Conservation (phyloP, 1,140 invertebrate genomes). For the Atta texana region DNA sequence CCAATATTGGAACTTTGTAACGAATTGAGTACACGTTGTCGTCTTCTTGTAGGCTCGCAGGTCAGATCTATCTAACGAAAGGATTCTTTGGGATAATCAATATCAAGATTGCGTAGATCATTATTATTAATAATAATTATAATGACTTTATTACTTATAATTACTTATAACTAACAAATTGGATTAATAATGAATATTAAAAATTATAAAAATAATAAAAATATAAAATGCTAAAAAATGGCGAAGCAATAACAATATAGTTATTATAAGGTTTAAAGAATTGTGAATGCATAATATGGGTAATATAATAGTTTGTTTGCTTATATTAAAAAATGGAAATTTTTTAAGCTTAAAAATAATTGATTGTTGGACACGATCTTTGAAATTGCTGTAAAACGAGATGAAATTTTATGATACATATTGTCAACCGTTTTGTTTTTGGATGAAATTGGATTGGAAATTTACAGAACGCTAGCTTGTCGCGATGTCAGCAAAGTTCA, state of each 20-base stretch:
- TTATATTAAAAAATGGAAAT: background rate
- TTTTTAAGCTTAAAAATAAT: background rate
- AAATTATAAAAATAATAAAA: too few species aligned
- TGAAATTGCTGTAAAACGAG: background rate
- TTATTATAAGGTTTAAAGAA: too few species aligned
- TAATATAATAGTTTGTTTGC: background rate
- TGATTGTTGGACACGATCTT: background rate
- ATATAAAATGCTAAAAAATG: too few species aligned
- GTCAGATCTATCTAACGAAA: background rate
- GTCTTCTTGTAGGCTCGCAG: background rate
- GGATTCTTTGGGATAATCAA: constrained; percentile 11
- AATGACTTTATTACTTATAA: too few species aligned
- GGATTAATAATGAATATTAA: too few species aligned
- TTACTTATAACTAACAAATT: too few species aligned
- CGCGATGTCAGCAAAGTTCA: constrained; percentile 64
- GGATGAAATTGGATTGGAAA: constrained; percentile 57
- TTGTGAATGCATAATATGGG: background rate
- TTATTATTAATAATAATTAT: background rate
- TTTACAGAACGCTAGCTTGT: constrained; percentile 53
- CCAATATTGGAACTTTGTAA: constrained; percentile 57
- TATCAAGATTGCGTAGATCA: background rate
- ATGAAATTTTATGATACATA: background rate
- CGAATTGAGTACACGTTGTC: constrained; percentile 36
- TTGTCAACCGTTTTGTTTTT: constrained; percentile 33
- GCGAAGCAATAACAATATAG: too few species aligned